phyloP scores from a whole-genome alignment of 2,113 vertebrate genomes.

The Syrmaticus mikado region DNA sequence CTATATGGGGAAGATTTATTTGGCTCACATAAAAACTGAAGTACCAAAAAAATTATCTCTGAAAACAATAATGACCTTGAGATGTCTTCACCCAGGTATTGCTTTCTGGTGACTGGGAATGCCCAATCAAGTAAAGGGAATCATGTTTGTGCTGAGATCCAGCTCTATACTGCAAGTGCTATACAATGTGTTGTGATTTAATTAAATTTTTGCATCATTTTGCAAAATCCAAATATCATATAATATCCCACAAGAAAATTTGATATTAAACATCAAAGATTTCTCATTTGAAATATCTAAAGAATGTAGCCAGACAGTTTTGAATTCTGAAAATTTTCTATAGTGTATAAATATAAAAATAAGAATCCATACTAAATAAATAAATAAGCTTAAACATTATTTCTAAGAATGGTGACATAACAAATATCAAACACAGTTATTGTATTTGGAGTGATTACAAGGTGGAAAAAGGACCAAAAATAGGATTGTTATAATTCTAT shows the following conservation, averaged over 20 bases:
- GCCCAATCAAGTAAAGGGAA: neutral
- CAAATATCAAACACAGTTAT: neutral
- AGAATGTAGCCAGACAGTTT: neutral
- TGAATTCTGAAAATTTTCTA: neutral
- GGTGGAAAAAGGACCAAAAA: neutral
- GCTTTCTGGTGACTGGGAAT: neutral
- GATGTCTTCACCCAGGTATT: fast-evolving
- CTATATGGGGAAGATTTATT: neutral
- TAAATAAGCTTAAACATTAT: neutral
- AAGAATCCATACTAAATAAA: neutral
- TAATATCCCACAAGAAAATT: neutral
- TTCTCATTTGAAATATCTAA: neutral
- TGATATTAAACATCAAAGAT: neutral
- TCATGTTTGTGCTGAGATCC: neutral
- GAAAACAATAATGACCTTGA: neutral
- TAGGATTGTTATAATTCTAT: neutral
- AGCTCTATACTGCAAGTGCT: neutral
- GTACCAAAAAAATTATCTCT: neutral
- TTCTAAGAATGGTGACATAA: neutral
- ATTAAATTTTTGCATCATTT: neutral
- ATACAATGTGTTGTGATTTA: neutral
- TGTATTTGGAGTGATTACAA: neutral
- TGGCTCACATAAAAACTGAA: neutral
- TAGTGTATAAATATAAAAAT: neutral
- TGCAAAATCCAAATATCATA: neutral